phyloP scores from a whole-genome alignment of 2,888 invertebrate genomes.

The Cosmorhoe ocellata region DNA sequence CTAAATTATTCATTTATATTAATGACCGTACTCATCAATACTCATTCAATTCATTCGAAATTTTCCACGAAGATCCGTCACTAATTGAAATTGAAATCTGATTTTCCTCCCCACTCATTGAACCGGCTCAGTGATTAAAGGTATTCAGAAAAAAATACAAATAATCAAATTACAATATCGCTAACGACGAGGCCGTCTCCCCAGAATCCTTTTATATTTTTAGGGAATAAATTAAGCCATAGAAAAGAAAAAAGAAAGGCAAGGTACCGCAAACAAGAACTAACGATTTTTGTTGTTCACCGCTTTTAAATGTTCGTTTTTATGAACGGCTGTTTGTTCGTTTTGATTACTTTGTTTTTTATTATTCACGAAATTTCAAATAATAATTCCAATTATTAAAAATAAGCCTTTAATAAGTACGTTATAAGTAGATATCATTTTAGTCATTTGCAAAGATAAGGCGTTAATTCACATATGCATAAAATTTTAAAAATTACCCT shows the following conservation, averaged over 20 bases:
- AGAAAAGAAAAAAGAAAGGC: conserved; percentile 64
- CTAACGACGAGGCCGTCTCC: conserved; percentile 76
- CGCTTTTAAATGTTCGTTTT: conserved; percentile 39
- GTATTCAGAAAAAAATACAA: conserved; percentile 81
- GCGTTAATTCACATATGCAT: too few species aligned
- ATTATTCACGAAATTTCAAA: too few species aligned
- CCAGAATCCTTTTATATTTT: conserved; percentile 80
- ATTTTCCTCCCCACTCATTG: conserved; percentile 70
- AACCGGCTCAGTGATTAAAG: conserved; percentile 76
- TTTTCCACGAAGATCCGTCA: conserved; percentile 73
- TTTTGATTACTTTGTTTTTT: too few species aligned
- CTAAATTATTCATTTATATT: conserved; percentile 74
- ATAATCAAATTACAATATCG: conserved; percentile 84
- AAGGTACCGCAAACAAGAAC: conserved; percentile 63
- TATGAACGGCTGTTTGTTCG: conserved; percentile 25
- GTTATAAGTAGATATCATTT: too few species aligned
- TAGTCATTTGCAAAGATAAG: too few species aligned
- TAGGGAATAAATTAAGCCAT: conserved; percentile 76
- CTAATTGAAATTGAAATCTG: conserved; percentile 83
- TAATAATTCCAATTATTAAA: too few species aligned
- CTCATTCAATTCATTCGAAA: conserved; percentile 70
- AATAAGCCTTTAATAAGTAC: too few species aligned
- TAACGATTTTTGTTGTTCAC: conserved; percentile 61
- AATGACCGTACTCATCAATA: conserved; percentile 77
- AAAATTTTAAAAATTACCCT: too few species aligned